Evolutionary conservation across 2,888 invertebrate genomes (phyloP).

Genomic region (Caenorhabditis sp.): DNA sequence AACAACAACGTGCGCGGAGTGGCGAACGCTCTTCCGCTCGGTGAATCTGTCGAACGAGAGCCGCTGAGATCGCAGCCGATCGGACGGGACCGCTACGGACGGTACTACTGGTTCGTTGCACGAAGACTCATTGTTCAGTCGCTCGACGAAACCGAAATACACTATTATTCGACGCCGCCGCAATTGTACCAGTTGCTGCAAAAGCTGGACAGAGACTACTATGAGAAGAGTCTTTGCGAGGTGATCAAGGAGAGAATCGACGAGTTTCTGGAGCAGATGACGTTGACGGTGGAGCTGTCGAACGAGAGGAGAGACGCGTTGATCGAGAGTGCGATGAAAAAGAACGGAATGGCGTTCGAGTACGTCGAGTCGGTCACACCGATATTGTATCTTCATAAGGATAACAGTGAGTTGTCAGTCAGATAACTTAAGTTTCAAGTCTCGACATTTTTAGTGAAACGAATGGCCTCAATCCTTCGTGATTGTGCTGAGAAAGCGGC

Average conservation of each 20-base stretch:
- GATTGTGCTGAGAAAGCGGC: conserved; percentile 4
- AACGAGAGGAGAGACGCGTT: conserved; percentile 51
- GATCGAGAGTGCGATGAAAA: conserved; percentile 18
- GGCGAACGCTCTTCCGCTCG: conserved; percentile 87
- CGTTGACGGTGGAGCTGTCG: conserved; percentile 70
- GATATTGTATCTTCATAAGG: conserved; percentile 48
- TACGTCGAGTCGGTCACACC: conserved; percentile 10
- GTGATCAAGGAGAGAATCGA: conserved; percentile 57
- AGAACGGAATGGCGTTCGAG: not conserved
- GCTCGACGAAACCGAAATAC: conserved; percentile 82
- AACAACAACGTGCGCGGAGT: conserved; percentile 94
- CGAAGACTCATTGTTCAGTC: conserved; percentile 88
- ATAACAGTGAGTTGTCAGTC: conserved; percentile 46
- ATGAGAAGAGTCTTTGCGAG: conserved; percentile 66
- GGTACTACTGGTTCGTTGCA: conserved; percentile 97
- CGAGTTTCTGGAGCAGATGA: conserved; percentile 70
- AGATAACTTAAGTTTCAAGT: not conserved
- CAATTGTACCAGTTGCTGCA: conserved; percentile 85
- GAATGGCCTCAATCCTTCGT: conserved; percentile 40
- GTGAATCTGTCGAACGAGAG: conserved; percentile 86
- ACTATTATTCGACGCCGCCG: conserved; percentile 91
- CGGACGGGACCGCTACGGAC: conserved; percentile 94
- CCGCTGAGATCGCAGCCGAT: conserved; percentile 93
- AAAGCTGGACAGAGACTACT: conserved; percentile 63
- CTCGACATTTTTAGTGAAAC: conserved; percentile 46